phyloP scores from a whole-genome alignment of 1,140 invertebrate genomes.

The Thaumetopoea pityocampa region DNA sequence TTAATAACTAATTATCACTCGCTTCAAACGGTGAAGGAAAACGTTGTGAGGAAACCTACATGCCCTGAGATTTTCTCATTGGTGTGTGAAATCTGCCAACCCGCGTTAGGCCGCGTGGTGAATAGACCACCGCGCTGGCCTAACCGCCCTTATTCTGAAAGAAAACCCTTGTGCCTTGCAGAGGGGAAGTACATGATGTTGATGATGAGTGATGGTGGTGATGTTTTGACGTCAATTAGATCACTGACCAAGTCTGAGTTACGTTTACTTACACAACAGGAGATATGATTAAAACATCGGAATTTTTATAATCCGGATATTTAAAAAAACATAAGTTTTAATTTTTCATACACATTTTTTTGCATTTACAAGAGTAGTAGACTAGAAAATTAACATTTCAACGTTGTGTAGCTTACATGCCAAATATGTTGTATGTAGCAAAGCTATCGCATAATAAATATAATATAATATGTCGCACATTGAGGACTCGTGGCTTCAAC shows the following conservation, averaged over 20 bases:
- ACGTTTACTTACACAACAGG: too few species aligned
- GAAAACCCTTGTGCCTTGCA: not conserved
- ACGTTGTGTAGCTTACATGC: conserved; percentile 47
- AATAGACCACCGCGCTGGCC: too few species aligned
- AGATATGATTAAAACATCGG: conserved; percentile 45
- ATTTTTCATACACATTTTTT: conserved; percentile 59
- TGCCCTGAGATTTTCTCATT: too few species aligned
- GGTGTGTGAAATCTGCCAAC: too few species aligned
- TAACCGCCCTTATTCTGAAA: too few species aligned
- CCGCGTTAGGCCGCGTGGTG: too few species aligned
- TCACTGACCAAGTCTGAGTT: too few species aligned
- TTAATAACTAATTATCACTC: too few species aligned
- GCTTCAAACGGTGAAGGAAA: too few species aligned
- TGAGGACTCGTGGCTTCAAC: conserved; percentile 33
- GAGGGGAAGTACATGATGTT: conserved; percentile 18
- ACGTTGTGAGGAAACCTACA: too few species aligned
- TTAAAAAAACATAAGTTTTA: conserved; percentile 63
- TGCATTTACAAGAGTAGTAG: conserved; percentile 69
- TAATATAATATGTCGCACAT: conserved; percentile 32
- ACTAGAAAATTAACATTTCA: conserved; percentile 70
- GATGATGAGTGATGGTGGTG: too few species aligned
- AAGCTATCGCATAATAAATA: conserved; percentile 41
- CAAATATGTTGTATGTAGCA: conserved; percentile 31
- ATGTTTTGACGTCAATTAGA: too few species aligned
- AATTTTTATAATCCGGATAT: conserved; percentile 72